Conservation (phyloP, 2,888 invertebrate species). For the Apodemia zela region DNA sequence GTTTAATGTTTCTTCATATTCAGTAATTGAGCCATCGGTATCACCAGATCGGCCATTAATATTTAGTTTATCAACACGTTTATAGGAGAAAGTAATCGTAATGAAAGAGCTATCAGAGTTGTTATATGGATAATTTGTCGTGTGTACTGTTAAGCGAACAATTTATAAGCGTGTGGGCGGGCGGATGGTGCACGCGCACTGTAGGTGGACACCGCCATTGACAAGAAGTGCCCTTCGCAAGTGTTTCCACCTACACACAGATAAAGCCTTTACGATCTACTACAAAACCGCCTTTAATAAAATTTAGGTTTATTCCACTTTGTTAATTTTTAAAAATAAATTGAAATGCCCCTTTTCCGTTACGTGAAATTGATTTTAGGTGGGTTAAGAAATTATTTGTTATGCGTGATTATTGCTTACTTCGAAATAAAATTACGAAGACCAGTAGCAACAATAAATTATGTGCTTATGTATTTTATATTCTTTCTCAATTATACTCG, state of each 20-base stretch:
- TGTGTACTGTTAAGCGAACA: slow-evolving; percentile 63
- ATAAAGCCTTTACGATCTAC: slow-evolving; percentile 54
- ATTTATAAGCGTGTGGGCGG: slow-evolving; percentile 69
- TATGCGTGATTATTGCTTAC: neutral
- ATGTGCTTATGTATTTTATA: too few relatives aligned
- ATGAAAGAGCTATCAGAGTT: slow-evolving; percentile 49
- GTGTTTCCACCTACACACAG: slow-evolving; percentile 50
- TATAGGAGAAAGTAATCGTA: slow-evolving; percentile 44
- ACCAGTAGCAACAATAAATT: neutral
- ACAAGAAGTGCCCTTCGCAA: slow-evolving; percentile 54
- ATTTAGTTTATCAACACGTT: neutral
- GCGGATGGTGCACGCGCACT: slow-evolving; percentile 50
- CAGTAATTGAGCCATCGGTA: neutral
- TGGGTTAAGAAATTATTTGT: neutral
- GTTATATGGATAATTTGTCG: slow-evolving; percentile 63
- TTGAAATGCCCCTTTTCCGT: neutral
- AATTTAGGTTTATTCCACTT: slow-evolving; percentile 40
- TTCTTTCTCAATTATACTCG: too few relatives aligned
- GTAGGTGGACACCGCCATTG: slow-evolving; percentile 64
- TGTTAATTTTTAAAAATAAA: neutral
- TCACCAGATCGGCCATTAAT: neutral
- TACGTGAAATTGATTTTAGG: neutral
- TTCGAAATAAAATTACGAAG: neutral
- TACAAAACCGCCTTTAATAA: slow-evolving; percentile 56
- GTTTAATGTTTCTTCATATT: too few relatives aligned